phyloP scores from a whole-genome alignment of 35 echinoderm and acorn worm species.

The Ptychodera flava region DNA sequence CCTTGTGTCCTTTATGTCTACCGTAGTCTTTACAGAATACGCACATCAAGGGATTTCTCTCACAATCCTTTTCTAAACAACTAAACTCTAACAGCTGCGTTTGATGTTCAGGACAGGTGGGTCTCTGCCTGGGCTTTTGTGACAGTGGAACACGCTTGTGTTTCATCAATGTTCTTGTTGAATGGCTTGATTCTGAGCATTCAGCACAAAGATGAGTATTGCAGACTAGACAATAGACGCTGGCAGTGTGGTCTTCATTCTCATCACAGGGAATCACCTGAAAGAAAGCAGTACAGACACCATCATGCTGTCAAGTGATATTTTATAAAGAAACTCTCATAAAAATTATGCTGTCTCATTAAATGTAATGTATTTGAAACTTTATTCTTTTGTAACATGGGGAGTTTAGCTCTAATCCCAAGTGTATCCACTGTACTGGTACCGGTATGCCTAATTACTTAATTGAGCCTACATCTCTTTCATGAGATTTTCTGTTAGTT shows the following conservation, averaged over 20 bases:
- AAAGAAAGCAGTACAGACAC: no score
- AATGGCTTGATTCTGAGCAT: constrained; percentile 54
- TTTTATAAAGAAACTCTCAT: no score
- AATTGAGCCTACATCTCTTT: no score
- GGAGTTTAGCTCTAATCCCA: no score
- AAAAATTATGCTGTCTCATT: no score
- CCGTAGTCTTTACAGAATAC: constrained; percentile 86
- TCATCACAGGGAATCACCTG: constrained; percentile 86
- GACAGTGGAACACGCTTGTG: constrained; percentile 81
- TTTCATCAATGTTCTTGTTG: constrained; percentile 65
- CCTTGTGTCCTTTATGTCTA: constrained; percentile 76
- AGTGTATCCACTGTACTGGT: no score
- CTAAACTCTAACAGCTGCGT: constrained; percentile 87
- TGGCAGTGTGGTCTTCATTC: constrained; percentile 69
- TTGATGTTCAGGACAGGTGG: constrained; percentile 45
- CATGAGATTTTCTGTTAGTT: no score
- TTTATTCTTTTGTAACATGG: no score
- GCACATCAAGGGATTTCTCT: constrained; percentile 69
- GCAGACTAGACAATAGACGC: constrained; percentile 83
- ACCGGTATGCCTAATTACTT: no score
- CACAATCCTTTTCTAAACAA: constrained; percentile 63
- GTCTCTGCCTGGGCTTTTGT: constrained; percentile 68
- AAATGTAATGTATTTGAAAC: no score
- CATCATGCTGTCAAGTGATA: no score
- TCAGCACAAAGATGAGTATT: constrained; percentile 68